Percentiles rank a stretch among this genome's conserved stretches.
Conservation (phyloP, 2,797 vertebrate genomes). For the Macroramphosus scolopax region DNA sequence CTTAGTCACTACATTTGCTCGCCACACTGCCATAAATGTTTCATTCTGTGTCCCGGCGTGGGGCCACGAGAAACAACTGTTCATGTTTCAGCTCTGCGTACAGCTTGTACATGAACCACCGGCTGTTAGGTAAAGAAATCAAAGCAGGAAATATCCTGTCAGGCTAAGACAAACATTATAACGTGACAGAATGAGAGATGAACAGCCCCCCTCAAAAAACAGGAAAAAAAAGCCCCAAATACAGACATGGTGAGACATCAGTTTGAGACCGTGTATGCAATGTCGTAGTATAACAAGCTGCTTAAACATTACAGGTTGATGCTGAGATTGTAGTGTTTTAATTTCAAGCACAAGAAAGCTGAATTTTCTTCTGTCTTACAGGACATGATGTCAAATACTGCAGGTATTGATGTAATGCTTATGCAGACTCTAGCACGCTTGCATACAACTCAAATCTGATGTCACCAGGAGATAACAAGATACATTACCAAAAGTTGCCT, state of each 20-base stretch:
- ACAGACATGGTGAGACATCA: conserved; percentile 56
- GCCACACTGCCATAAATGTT: conserved; percentile 26
- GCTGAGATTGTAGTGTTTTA: no score
- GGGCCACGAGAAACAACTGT: conserved; percentile 30
- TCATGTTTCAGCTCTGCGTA: no score
- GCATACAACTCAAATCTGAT: conserved; percentile 66
- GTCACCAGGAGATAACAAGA: conserved; percentile 51
- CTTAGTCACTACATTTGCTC: conserved; percentile 16
- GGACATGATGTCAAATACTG: no score
- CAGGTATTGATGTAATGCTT: conserved; percentile 29
- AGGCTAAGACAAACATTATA: conserved; percentile 41
- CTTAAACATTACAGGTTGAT: conserved; percentile 46
- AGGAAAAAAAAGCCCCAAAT: conserved; percentile 21
- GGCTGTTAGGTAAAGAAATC: conserved; percentile 27
- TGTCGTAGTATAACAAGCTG: conserved; percentile 36
- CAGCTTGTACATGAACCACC: no score
- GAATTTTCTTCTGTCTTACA: no score
- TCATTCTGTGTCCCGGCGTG: conserved; percentile 35
- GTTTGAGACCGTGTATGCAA: conserved; percentile 62
- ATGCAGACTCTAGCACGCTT: conserved; percentile 40
- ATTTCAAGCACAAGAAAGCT: no score
- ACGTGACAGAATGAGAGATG: conserved; percentile 41
- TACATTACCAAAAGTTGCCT: conserved; percentile 63
- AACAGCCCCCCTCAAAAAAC: conserved; percentile 32
- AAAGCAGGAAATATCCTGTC: no score